Percentiles rank a stretch among this genome's conserved stretches.
Evolutionary conservation across 2,797 vertebrate genomes (phyloP).

Genomic region (Schizopygopsis malacanthus): DNA sequence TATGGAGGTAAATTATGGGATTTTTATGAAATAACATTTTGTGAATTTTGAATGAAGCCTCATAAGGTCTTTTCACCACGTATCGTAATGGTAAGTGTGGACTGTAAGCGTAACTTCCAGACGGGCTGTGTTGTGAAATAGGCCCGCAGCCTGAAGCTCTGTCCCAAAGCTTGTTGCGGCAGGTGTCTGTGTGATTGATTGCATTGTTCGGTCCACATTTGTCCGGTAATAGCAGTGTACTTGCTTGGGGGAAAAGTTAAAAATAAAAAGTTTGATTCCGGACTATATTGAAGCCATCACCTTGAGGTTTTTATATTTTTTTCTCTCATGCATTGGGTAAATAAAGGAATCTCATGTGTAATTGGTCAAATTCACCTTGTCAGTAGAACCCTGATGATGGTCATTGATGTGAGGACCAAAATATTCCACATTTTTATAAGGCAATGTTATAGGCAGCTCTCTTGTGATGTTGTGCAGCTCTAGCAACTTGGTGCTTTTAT

Average conservation of each 20-base stretch:
- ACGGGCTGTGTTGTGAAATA: not conserved
- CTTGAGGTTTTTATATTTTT: conserved; percentile 21
- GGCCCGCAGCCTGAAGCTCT: conserved; percentile 11
- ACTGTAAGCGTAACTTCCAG: not conserved
- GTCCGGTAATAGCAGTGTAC: conserved; percentile 40
- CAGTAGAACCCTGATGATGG: not conserved
- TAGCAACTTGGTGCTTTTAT: not conserved
- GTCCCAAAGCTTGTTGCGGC: conserved; percentile 38
- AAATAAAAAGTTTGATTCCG: conserved; percentile 36
- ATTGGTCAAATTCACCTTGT: conserved; percentile 10
- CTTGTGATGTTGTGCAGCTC: not conserved
- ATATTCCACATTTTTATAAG: not conserved
- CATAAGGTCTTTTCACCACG: not conserved
- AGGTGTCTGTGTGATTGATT: conserved; percentile 53
- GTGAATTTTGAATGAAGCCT: conserved; percentile 10
- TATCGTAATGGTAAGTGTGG: not conserved
- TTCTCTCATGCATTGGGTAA: conserved; percentile 6
- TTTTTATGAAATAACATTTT: not conserved
- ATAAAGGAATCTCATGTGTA: not conserved
- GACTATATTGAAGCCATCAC: conserved; percentile 15
- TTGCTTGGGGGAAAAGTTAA: conserved; percentile 27
- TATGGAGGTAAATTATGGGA: not conserved
- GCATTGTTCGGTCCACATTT: conserved; percentile 44
- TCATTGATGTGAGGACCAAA: not conserved
- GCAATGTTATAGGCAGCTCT: not conserved